Evolutionary conservation across 2,113 vertebrate species (phyloP).

Genomic region (pig (Sus scrofa)): T2T-Sscrofa CM000817.6:26580501-26581000

Average conservation of each 20-base stretch:
- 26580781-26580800: background rate
- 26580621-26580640: too few relatives aligned
- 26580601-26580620: too few relatives aligned
- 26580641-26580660: too few relatives aligned
- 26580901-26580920: slow-evolving; percentile 4
- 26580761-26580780: background rate
- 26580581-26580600: too few relatives aligned
- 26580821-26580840: background rate
- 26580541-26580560: too few relatives aligned
- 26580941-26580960: slow-evolving; percentile 43
- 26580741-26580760: background rate
- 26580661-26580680: too few relatives aligned
- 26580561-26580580: too few relatives aligned
- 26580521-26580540: too few relatives aligned
- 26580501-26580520: too few relatives aligned
- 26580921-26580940: slow-evolving; percentile 6
- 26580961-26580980: slow-evolving; percentile 56
- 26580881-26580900: background rate
- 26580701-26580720: background rate
- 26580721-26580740: background rate
- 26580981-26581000: slow-evolving; percentile 48
- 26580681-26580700: background rate
- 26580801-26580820: background rate
- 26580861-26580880: background rate
- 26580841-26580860: slow-evolving; percentile 18